Conservation (phyloP, 1,140 invertebrate genomes). For the Bombus superbus region DNA sequence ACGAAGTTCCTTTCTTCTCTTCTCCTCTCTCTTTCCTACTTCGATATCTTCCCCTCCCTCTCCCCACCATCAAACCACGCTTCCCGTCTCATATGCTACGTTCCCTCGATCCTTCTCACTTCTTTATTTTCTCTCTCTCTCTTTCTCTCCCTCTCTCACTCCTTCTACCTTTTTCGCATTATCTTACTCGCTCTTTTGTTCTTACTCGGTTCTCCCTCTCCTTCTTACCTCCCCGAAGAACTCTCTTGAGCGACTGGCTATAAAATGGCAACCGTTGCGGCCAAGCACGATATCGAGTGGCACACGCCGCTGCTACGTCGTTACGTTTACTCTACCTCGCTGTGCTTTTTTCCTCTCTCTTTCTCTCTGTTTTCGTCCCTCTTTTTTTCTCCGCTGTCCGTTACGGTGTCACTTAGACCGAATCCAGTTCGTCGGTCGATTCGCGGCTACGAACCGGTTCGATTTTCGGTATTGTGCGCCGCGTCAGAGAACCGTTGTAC, state of each 20-base stretch:
- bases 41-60: slow-evolving; percentile 6
- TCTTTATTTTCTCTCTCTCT: neutral
- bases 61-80: neutral
- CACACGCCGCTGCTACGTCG: slow-evolving; percentile 41
- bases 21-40: slow-evolving; percentile 12
- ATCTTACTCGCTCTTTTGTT: slow-evolving; percentile 40
- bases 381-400: slow-evolving; percentile 1
- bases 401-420: slow-evolving; percentile 18
- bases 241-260: slow-evolving; percentile 49
- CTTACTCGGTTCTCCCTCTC: slow-evolving; percentile 41
- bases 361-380: slow-evolving; percentile 32
- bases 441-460: slow-evolving; percentile 42
- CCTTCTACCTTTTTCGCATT: slow-evolving; percentile 8
- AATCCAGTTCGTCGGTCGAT: slow-evolving; percentile 23
- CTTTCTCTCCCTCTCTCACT: neutral
- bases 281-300: slow-evolving; percentile 48
- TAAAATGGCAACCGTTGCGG: slow-evolving; percentile 57
- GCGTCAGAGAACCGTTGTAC: slow-evolving; percentile 19
- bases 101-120: slow-evolving; percentile 18
- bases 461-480: slow-evolving; percentile 16
- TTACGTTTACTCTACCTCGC: slow-evolving; percentile 34
- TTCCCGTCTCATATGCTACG: neutral
- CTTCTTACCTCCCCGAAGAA: slow-evolving; percentile 41
- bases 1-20: slow-evolving; percentile 31
- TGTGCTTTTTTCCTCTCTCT: neutral